Evolutionary conservation across 2,113 vertebrate species (phyloP).

Genomic region (Plectropomus leopardus): DNA sequence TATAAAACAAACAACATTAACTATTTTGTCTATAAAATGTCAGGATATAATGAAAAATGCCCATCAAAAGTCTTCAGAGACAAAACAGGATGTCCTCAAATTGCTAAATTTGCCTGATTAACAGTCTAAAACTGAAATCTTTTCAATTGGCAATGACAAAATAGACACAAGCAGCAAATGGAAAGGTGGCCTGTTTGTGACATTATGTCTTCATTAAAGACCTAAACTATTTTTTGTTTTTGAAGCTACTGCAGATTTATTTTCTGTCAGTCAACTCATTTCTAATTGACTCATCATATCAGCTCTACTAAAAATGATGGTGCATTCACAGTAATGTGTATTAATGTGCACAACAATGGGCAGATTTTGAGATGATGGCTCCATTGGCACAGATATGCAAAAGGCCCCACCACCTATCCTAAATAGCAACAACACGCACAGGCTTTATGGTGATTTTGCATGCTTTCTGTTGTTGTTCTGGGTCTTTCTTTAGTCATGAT

Average conservation of each 20-base stretch:
- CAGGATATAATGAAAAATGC: background rate
- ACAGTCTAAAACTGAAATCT: background rate
- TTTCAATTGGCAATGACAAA: background rate
- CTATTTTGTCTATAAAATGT: background rate
- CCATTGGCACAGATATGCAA: too few relatives aligned
- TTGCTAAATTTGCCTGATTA: background rate
- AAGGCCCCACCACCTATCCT: too few relatives aligned
- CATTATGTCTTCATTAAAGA: background rate
- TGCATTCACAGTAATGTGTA: background rate
- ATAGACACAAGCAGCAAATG: background rate
- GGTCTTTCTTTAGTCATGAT: too few relatives aligned
- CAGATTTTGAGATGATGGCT: too few relatives aligned
- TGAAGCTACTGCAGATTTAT: background rate
- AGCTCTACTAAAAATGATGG: background rate
- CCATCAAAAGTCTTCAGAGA: background rate
- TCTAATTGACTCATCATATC: background rate
- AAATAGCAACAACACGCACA: too few relatives aligned
- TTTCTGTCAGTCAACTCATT: background rate
- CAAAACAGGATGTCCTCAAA: background rate
- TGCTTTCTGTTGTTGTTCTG: too few relatives aligned
- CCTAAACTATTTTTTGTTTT: background rate
- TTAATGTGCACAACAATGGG: background rate
- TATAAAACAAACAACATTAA: too few relatives aligned
- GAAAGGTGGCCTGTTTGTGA: too few relatives aligned
- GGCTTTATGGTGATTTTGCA: too few relatives aligned